phyloP scores from a whole-genome alignment of 2,797 vertebrate species.

The Odontamblyopus rebecca region DNA sequence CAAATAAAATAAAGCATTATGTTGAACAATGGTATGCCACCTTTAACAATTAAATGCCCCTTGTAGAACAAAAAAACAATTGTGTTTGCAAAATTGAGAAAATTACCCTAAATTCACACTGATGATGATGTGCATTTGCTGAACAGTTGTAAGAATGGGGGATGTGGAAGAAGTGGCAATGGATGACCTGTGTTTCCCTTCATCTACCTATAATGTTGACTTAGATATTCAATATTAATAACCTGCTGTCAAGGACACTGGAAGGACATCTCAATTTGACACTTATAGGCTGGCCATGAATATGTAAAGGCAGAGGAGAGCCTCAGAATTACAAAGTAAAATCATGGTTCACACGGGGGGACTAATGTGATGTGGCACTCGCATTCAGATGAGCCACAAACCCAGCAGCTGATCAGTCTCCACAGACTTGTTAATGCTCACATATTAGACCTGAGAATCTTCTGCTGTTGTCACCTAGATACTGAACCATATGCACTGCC shows the following conservation, averaged over 20 bases:
- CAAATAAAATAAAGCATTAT: slow-evolving; percentile 22
- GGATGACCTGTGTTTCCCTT: slow-evolving; percentile 51
- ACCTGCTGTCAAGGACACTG: slow-evolving; percentile 73
- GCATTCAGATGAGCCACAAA: slow-evolving; percentile 66
- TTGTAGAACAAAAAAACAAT: slow-evolving; percentile 6
- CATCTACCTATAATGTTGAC: slow-evolving; percentile 59
- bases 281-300: slow-evolving; percentile 71
- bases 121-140: slow-evolving; percentile 21
- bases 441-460: slow-evolving; percentile 34
- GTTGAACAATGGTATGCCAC: slow-evolving; percentile 7
- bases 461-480: slow-evolving; percentile 18
- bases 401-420: slow-evolving; percentile 58
- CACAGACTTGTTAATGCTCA: slow-evolving; percentile 60
- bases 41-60: slow-evolving; percentile 2
- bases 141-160: slow-evolving; percentile 40
- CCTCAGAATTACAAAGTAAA: slow-evolving; percentile 75
- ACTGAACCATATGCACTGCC: not conserved
- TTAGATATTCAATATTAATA: slow-evolving; percentile 76
- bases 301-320: slow-evolving; percentile 65
- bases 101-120: not conserved
- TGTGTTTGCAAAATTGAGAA: slow-evolving; percentile 5
- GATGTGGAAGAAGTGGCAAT: slow-evolving; percentile 38
- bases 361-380: slow-evolving; percentile 68
- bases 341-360: slow-evolving; percentile 58
- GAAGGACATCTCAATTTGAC: slow-evolving; percentile 75